Conservation (phyloP, 2,888 invertebrate genomes). For the Drosophila robusta region DNA sequence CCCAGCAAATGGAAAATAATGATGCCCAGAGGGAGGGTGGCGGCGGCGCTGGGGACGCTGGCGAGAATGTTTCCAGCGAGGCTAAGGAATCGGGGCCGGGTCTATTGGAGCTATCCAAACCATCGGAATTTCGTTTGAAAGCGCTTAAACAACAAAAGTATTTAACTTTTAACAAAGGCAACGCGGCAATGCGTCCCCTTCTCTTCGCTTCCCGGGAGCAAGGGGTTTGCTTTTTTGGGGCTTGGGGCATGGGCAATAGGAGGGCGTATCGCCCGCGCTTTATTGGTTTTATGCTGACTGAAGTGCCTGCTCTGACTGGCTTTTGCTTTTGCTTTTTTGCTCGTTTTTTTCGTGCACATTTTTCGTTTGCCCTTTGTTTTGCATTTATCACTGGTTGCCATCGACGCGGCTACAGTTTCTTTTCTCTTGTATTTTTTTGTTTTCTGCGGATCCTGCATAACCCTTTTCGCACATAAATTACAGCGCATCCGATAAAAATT, state of each 20-base stretch:
- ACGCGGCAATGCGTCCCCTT: conserved; percentile 56
- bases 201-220: conserved; percentile 32
- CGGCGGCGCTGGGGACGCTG: conserved; percentile 42
- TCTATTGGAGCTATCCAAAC: conserved; percentile 84
- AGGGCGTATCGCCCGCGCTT: conserved; percentile 58
- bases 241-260: conserved; percentile 13
- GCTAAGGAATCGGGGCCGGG: conserved; percentile 79
- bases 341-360: conserved; percentile 51
- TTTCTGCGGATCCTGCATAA: conserved; percentile 59
- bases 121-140: conserved; percentile 85
- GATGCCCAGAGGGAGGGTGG: conserved; percentile 52
- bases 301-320: conserved; percentile 61
- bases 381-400: conserved; percentile 78
- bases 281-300: conserved; percentile 75
- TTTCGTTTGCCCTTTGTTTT: conserved; percentile 77
- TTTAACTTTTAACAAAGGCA: conserved; percentile 80
- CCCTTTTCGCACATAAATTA: conserved; percentile 83
- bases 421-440: conserved; percentile 33
- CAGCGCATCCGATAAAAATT: conserved; percentile 83
- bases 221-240: conserved; percentile 12
- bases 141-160: conserved; percentile 84
- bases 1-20: conserved; percentile 71
- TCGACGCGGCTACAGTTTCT: conserved; percentile 74
- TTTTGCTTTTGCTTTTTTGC: conserved; percentile 27
- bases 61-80: conserved; percentile 63